Conservation (phyloP, 2,888 invertebrate species). For the Graphium colonna region DNA sequence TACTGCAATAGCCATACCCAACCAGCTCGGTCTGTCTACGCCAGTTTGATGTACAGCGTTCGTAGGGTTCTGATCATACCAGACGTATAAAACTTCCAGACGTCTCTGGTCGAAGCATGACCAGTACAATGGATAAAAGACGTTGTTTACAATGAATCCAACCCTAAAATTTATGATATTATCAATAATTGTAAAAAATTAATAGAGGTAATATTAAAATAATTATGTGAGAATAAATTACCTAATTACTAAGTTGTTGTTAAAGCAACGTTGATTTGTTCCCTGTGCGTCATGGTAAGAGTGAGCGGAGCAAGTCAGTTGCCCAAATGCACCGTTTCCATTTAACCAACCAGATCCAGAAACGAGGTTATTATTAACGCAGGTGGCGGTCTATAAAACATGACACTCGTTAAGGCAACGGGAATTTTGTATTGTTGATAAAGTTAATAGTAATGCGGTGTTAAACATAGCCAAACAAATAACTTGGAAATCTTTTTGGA, state of each 20-base stretch:
- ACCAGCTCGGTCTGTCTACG: slow-evolving; percentile 67
- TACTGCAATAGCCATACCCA: too few species aligned
- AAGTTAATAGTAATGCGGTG: too few species aligned
- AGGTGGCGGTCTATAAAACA: slow-evolving; percentile 51
- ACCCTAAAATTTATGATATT: slow-evolving; percentile 48
- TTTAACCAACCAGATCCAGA: slow-evolving; percentile 53
- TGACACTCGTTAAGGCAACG: too few species aligned
- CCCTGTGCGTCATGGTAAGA: slow-evolving; percentile 53
- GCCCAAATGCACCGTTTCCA: slow-evolving; percentile 51
- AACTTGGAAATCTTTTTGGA: too few species aligned
- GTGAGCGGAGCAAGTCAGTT: slow-evolving; percentile 57
- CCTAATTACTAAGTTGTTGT: slow-evolving; percentile 60
- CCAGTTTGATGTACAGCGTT: slow-evolving; percentile 66
- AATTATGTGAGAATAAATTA: slow-evolving; percentile 25
- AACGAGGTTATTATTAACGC: slow-evolving; percentile 46
- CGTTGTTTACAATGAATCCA: slow-evolving; percentile 68
- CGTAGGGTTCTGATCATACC: slow-evolving; percentile 60
- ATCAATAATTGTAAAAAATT: neutral
- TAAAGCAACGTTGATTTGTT: slow-evolving; percentile 53
- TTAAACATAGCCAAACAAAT: too few species aligned
- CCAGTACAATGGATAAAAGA: slow-evolving; percentile 65
- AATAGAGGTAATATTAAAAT: slow-evolving; percentile 14
- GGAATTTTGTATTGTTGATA: too few species aligned
- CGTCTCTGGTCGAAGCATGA: slow-evolving; percentile 74
- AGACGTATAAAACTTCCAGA: slow-evolving; percentile 71